Percentiles rank a stretch among this genome's conserved stretches.
Conservation (phyloP, 2,113 vertebrate species). For the Dipodomys ordii region DNA sequence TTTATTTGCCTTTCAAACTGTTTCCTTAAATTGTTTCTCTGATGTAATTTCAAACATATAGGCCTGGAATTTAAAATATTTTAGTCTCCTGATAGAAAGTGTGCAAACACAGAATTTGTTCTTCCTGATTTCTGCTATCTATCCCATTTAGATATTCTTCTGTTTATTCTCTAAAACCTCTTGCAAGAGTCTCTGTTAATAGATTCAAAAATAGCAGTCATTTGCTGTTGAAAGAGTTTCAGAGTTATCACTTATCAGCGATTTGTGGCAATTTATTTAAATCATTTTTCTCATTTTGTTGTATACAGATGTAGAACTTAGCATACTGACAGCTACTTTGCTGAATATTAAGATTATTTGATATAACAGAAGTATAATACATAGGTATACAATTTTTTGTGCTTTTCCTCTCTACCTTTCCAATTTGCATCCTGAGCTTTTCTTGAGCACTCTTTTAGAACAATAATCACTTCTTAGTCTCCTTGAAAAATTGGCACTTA, state of each 20-base stretch:
- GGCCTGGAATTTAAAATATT: slow-evolving; percentile 45
- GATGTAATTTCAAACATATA: not conserved
- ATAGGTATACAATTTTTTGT: not conserved
- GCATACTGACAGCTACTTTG: not conserved
- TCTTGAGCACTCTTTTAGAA: not conserved
- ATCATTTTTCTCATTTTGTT: not conserved
- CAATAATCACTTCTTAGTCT: not conserved
- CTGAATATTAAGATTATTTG: not conserved
- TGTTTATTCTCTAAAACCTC: not conserved
- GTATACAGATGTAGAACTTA: not conserved
- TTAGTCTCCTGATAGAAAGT: not conserved
- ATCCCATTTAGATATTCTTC: not conserved
- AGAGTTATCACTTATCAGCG: not conserved
- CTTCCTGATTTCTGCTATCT: not conserved
- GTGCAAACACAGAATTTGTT: not conserved
- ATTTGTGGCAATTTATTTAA: not conserved
- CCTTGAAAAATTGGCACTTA: not conserved
- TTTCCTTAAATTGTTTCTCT: slow-evolving; percentile 44
- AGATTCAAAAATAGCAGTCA: not conserved
- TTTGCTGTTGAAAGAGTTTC: not conserved
- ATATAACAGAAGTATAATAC: not conserved
- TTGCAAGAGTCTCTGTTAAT: not conserved
- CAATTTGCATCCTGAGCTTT: not conserved
- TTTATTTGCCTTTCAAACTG: slow-evolving; percentile 45
- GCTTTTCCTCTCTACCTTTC: not conserved